Conservation (phyloP, 1,140 invertebrate species). For the Mamestra configurata region DNA sequence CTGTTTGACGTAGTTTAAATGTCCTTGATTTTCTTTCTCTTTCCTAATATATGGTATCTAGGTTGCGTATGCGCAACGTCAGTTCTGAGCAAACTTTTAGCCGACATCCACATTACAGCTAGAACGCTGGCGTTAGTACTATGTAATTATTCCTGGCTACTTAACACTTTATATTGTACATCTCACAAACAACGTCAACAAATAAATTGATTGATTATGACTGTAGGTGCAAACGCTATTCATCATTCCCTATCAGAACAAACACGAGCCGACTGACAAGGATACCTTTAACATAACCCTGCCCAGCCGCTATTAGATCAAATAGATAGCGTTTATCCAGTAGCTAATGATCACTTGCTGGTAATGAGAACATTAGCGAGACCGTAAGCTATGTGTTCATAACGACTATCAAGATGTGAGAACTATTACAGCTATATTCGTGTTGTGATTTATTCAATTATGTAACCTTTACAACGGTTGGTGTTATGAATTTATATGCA, state of each 20-base stretch:
- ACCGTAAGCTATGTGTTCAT: conserved; percentile 28
- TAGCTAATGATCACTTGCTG: conserved; percentile 24
- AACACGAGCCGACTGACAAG: not conserved
- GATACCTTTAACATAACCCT: not conserved
- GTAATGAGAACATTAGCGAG: conserved; percentile 37
- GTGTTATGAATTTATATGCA: too few species aligned
- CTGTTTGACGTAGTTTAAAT: not conserved
- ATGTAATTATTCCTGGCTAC: too few species aligned
- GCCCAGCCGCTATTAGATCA: conserved; percentile 12
- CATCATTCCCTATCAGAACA: not conserved
- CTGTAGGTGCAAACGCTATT: not conserved
- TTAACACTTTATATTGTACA: too few species aligned
- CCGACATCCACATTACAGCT: too few species aligned
- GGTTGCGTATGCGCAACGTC: not conserved
- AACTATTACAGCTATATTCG: not conserved
- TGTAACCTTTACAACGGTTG: not conserved
- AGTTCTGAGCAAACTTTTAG: too few species aligned
- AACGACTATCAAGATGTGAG: conserved; percentile 27
- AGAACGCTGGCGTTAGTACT: too few species aligned
- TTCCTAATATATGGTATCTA: not conserved
- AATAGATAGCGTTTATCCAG: conserved; percentile 32
- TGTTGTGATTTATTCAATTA: conserved; percentile 18
- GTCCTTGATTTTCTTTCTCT: not conserved
- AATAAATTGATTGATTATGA: not conserved
- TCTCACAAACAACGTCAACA: not conserved